phyloP scores from a whole-genome alignment of 2,113 vertebrate species.

The Pantherophis guttatus region DNA sequence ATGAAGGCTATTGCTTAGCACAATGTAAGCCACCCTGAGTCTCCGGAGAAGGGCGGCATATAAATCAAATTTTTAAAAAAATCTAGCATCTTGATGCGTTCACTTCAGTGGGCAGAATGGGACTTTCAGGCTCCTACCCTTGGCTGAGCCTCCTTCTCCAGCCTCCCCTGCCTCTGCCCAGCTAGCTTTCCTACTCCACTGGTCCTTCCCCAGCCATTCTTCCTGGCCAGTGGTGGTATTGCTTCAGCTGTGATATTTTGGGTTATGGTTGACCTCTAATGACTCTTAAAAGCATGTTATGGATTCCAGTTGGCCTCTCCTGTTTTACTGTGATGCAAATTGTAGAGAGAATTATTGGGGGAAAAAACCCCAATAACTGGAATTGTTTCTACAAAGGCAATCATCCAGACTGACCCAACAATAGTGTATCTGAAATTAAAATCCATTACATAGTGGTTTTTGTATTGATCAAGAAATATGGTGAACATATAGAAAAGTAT shows the following conservation, averaged over 20 bases:
- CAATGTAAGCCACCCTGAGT: too few relatives aligned
- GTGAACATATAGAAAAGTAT: neutral
- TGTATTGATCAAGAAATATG: neutral
- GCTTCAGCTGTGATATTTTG: neutral
- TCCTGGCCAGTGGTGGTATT: neutral
- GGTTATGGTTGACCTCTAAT: constrained; percentile 7
- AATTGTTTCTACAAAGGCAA: constrained; percentile 12
- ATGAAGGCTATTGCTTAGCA: too few relatives aligned
- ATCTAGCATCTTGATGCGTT: neutral
- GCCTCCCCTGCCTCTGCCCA: too few relatives aligned
- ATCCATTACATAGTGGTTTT: constrained; percentile 1
- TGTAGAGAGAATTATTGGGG: neutral
- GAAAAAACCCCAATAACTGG: constrained; percentile 34
- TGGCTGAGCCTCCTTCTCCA: too few relatives aligned
- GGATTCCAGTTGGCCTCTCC: neutral
- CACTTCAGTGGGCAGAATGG: neutral
- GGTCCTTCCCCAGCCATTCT: too few relatives aligned
- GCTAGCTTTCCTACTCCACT: too few relatives aligned
- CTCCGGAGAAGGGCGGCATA: too few relatives aligned
- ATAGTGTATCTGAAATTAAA: neutral
- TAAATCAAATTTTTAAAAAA: neutral
- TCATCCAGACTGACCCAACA: neutral
- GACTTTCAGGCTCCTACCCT: too few relatives aligned
- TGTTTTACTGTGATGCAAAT: neutral
- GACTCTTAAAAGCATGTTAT: neutral